Evolutionary conservation across 2,888 invertebrate genomes (phyloP).

Genomic region (Thyatira batis): DNA sequence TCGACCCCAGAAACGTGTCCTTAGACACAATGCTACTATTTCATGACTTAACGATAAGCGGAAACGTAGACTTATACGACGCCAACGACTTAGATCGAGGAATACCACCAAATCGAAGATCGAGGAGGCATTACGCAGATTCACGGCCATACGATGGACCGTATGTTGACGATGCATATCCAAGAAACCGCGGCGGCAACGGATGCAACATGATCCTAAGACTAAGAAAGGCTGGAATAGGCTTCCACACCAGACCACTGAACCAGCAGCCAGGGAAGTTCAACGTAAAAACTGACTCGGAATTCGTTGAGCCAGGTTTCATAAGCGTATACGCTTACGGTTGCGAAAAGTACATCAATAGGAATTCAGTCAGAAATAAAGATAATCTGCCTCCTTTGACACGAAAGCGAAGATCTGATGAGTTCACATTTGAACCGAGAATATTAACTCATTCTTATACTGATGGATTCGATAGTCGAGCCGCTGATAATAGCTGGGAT

Average conservation of each 20-base stretch:
- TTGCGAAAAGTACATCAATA: slow-evolving; percentile 84
- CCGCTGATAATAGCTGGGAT: slow-evolving; percentile 61
- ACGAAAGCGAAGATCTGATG: slow-evolving; percentile 63
- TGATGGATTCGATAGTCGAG: slow-evolving; percentile 49
- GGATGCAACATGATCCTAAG: slow-evolving; percentile 91
- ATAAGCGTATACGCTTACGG: slow-evolving; percentile 93
- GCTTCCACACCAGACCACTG: slow-evolving; percentile 88
- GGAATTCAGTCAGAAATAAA: slow-evolving; percentile 66
- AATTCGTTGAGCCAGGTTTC: slow-evolving; percentile 92
- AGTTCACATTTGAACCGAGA: slow-evolving; percentile 66
- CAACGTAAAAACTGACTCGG: slow-evolving; percentile 90
- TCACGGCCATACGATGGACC: slow-evolving; percentile 54
- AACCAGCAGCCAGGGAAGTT: slow-evolving; percentile 86
- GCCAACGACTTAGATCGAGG: slow-evolving; percentile 66
- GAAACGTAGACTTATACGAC: slow-evolving; percentile 85
- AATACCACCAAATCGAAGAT: slow-evolving; percentile 50
- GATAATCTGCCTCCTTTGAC: slow-evolving; percentile 64
- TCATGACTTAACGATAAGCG: slow-evolving; percentile 90
- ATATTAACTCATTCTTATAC: slow-evolving; percentile 39
- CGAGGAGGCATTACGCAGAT: slow-evolving; percentile 67
- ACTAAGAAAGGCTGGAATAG: slow-evolving; percentile 89
- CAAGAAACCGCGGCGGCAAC: slow-evolving; percentile 65
- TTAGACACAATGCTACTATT: slow-evolving; percentile 89
- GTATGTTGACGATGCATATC: slow-evolving; percentile 44
- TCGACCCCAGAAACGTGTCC: slow-evolving; percentile 87